Conservation (phyloP, 2,888 invertebrate species). For the Polia nebulosa region DNA sequence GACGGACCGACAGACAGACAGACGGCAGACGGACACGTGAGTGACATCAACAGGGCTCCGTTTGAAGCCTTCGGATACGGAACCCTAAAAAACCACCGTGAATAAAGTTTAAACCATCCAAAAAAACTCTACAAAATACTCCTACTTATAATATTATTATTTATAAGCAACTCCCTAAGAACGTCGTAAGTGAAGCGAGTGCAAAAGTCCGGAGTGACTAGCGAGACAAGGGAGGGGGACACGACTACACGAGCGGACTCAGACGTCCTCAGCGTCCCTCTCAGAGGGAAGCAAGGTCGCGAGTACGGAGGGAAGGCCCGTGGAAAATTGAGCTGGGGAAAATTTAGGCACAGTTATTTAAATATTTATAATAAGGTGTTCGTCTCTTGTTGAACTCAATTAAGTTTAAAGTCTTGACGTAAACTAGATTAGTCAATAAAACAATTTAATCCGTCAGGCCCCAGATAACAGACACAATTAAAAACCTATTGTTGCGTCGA, state of each 20-base stretch:
- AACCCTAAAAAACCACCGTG: neutral
- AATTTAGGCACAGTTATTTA: conserved; percentile 11
- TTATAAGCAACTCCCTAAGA: conserved; percentile 26
- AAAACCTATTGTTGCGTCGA: no score
- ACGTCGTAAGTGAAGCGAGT: conserved; percentile 28
- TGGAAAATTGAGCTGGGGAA: conserved; percentile 17
- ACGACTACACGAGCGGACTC: conserved; percentile 24
- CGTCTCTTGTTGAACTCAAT: neutral
- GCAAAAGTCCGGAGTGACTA: conserved; percentile 37
- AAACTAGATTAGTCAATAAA: conserved; percentile 1
- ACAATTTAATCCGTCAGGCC: neutral
- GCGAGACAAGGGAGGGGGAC: conserved; percentile 33
- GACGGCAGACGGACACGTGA: no score
- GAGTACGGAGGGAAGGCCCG: conserved; percentile 24
- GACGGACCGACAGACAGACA: no score
- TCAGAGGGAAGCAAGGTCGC: conserved; percentile 57
- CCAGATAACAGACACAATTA: no score
- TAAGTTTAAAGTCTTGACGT: neutral
- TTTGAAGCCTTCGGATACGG: no score
- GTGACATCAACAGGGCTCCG: no score
- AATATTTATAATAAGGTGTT: conserved; percentile 29
- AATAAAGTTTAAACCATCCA: neutral
- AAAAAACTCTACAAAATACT: neutral
- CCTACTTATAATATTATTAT: neutral
- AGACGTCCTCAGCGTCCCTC: conserved; percentile 53